Percentiles rank a stretch among this genome's conserved stretches.
These are phyloP conservation scores for Laupala kohalensis DNA, from an alignment of 1,140 invertebrate genomes.

Conservation along the genomic window DNA sequence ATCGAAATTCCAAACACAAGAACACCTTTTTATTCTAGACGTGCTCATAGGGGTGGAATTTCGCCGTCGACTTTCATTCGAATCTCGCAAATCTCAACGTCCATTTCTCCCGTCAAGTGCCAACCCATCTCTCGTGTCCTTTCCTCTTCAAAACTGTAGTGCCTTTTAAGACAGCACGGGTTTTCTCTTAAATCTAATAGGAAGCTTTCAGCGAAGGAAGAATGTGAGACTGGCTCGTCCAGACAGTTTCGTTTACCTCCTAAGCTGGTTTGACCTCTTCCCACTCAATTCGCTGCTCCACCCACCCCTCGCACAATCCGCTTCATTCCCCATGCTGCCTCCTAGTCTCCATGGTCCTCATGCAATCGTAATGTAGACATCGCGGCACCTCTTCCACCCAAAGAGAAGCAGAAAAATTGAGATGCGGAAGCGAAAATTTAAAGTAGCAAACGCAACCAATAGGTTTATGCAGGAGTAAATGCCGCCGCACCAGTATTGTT, in stretches of 20 bases:
- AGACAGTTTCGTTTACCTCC: not conserved
- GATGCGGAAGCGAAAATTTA: too few species aligned
- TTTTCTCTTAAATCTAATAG: not conserved
- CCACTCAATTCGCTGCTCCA: not conserved
- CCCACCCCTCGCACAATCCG: too few species aligned
- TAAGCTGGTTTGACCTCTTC: not conserved
- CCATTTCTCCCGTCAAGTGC: too few species aligned
- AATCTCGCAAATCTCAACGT: too few species aligned
- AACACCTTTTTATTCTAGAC: not conserved
- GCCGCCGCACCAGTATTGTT: too few species aligned
- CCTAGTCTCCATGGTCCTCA: not conserved
- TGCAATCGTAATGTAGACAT: not conserved
- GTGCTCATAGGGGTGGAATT: not conserved
- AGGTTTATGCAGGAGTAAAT: too few species aligned
- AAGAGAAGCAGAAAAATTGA: too few species aligned
- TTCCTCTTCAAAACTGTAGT: not conserved
- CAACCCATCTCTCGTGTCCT: too few species aligned
- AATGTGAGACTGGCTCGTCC: not conserved
- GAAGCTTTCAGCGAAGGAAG: not conserved
- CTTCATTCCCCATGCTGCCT: not conserved
- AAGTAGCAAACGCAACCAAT: too few species aligned
- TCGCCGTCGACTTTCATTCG: too few species aligned
- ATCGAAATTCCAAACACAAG: not conserved
- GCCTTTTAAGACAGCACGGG: not conserved
- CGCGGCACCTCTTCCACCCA: too few species aligned